phyloP scores from a whole-genome alignment of 2,113 vertebrate genomes.

The Heteronetta atricapilla region DNA sequence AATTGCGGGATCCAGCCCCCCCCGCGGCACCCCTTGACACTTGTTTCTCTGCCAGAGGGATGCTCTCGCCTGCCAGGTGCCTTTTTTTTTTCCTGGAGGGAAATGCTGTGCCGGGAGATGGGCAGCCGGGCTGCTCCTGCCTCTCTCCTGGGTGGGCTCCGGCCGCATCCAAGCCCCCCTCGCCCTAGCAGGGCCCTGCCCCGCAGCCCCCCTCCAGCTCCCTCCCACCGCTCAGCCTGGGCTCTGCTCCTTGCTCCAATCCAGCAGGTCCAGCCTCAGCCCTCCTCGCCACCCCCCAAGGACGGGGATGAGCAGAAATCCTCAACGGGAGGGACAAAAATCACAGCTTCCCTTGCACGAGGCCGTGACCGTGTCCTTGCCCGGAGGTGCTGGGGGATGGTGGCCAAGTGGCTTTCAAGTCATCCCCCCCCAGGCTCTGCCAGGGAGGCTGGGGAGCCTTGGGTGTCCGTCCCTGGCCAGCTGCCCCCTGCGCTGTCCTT shows the following conservation, averaged over 20 bases:
- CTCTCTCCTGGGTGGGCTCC: background rate
- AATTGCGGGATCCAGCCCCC: conserved; percentile 33
- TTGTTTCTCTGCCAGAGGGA: background rate
- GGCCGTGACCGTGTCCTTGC: background rate
- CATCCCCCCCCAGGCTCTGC: background rate
- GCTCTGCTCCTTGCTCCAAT: background rate
- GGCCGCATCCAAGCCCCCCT: background rate
- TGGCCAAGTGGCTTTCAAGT: background rate
- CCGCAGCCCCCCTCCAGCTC: background rate
- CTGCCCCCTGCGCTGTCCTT: background rate
- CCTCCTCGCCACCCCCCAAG: background rate
- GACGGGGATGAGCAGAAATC: background rate
- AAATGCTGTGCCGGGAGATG: background rate
- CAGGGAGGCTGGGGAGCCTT: background rate
- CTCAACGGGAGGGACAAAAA: background rate
- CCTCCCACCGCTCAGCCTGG: background rate
- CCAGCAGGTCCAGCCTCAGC: background rate
- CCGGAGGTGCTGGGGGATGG: fast-evolving
- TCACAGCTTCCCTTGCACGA: background rate
- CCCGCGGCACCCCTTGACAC: background rate
- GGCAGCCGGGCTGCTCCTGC: background rate
- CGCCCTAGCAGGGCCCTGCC: background rate
- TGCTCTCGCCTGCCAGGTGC: conserved; percentile 30
- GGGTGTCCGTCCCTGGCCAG: background rate
- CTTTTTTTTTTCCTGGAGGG: background rate